Conservation (phyloP, 37 sponge, comb jelly and placozoan species). For the Spongia lamella region DNA sequence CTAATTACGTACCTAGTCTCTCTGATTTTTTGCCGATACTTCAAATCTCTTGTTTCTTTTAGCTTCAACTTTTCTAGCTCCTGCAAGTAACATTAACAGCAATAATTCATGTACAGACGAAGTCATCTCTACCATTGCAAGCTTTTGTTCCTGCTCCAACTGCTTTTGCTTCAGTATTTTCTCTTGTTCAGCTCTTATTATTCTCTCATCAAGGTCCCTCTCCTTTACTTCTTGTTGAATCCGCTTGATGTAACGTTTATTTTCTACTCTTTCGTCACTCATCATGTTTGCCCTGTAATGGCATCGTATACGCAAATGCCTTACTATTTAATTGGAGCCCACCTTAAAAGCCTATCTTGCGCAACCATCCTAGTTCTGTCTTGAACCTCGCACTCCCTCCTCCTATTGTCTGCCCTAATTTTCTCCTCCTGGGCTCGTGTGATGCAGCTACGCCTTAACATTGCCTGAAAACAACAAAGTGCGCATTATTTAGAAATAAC, state of each 20-base stretch:
- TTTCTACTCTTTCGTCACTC: conserved; percentile 82
- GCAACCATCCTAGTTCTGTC: conserved; percentile 72
- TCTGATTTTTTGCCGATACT: conserved; percentile 86
- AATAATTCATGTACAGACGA: not conserved
- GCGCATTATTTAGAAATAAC: not conserved
- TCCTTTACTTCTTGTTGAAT: conserved; percentile 79
- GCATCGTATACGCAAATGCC: not conserved
- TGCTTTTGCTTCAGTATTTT: conserved; percentile 71
- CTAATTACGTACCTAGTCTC: conserved; percentile 83
- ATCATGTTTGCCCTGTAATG: conserved; percentile 58
- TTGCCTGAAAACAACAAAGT: conserved; percentile 16
- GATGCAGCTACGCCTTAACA: conserved; percentile 45
- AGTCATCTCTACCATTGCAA: conserved; percentile 53
- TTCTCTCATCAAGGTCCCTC: conserved; percentile 65
- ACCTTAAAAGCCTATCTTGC: conserved; percentile 43
- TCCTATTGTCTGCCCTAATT: conserved; percentile 68
- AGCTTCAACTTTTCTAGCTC: conserved; percentile 84
- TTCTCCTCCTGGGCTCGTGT: conserved; percentile 78
- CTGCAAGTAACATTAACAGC: not conserved
- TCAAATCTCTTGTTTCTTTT: conserved; percentile 71
- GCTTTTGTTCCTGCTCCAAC: conserved; percentile 76
- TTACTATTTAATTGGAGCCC: not conserved
- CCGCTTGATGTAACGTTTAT: conserved; percentile 64
- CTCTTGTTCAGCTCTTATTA: conserved; percentile 50
- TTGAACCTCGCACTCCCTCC: conserved; percentile 65